Evolutionary conservation across 2,888 invertebrate genomes (phyloP), one percentile per base, ranked within the genome.

Genomic region (Meta bourneti): DNA sequence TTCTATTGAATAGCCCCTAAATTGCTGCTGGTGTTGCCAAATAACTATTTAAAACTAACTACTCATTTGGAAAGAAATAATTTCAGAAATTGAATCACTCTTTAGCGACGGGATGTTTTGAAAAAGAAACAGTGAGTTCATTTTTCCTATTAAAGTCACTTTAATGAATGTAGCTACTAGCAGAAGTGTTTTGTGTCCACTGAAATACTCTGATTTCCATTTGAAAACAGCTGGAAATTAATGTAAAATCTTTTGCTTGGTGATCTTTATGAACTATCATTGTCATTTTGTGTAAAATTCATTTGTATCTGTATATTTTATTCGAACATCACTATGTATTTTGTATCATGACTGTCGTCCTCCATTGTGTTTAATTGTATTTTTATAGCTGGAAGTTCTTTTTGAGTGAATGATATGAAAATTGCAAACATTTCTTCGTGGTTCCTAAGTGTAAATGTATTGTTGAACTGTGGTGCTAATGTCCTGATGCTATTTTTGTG

Each of bases 401-500:
- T 52, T 51, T 75, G 84, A 54, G 54, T 75, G 84, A 75, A 84
- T 75, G 61, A 69, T 61, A 52, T 81, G 81, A 81, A 80, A 19
- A 75, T 51, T 88, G 74, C 34, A 54, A 54, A 20, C 6, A 54
- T 81, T 72, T 80, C 61, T 81, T 75, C 34, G 81, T 88, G 61
- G 81, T 81, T 88, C 81, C 88, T 81, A 75, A 74, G 75, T 89
- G 69, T 83, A 83, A 83, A 70, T 74, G 70, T 54, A 77, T 70
- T 83, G 81, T 88, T 49, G 79, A 81, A 81, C 61, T 90, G 90
- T 90, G 85, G 81, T 90, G 85, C 85, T 90, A 90, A 52, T 80
- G 83, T 61, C 79, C 69, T 74, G 71, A 85, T 85, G 85, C 90
- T 90, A 90, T 90, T 90, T 90, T 90, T 90, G 90, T 90, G 90